Conservation (phyloP, 2,113 vertebrate species). For the Alligator sinensis region DNA sequence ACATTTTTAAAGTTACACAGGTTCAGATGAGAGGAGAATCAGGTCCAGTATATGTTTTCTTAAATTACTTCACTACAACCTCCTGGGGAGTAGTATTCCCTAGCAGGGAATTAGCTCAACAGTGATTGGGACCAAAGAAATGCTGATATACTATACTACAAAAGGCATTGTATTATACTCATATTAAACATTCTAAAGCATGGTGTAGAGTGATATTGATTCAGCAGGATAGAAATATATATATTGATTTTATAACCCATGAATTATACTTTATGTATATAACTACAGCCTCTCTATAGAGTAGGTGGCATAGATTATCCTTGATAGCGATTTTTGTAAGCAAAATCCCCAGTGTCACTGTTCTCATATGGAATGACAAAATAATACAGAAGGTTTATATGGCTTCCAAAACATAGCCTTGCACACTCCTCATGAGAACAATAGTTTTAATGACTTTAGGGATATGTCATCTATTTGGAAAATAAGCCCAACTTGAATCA, state of each 20-base stretch:
- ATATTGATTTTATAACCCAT: constrained; percentile 28
- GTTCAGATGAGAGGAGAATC: not conserved
- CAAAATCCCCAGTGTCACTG: constrained; percentile 33
- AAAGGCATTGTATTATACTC: not conserved
- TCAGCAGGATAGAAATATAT: constrained; percentile 20
- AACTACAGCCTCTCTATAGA: constrained; percentile 19
- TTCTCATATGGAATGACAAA: constrained; percentile 60
- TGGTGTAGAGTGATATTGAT: constrained; percentile 16
- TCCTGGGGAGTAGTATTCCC: not conserved
- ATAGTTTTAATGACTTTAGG: constrained; percentile 48
- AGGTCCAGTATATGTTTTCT: not conserved
- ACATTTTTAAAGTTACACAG: not conserved
- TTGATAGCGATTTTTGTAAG: constrained; percentile 1
- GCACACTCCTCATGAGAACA: constrained; percentile 16
- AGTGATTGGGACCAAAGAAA: not conserved
- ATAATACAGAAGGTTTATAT: constrained; percentile 38
- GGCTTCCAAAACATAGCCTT: not conserved
- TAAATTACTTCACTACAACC: not conserved
- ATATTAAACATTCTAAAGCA: not conserved
- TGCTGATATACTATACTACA: not conserved
- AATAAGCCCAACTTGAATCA: constrained; percentile 31
- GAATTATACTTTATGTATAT: constrained; percentile 22
- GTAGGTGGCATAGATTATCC: constrained; percentile 22
- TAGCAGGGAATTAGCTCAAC: not conserved
- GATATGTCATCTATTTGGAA: constrained; percentile 41